A percentile compares a stretch with the other conserved stretches of the same genome.
These are phyloP conservation scores for Lota lota DNA, from an alignment of 2,113 vertebrate species.

Conservation along the genomic window DNA sequence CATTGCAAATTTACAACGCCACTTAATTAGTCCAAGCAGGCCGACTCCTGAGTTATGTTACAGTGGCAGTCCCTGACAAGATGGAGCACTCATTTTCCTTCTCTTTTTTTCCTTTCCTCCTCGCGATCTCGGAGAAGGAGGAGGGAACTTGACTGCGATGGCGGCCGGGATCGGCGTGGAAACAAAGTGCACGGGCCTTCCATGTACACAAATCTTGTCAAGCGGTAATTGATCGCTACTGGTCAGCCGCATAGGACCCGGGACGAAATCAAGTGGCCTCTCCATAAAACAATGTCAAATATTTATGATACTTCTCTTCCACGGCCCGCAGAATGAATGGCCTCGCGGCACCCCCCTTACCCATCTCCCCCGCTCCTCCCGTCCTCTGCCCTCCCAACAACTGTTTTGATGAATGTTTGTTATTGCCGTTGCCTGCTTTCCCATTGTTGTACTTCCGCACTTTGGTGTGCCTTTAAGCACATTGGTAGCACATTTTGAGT, in stretches of 20 bases:
- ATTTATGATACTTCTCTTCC: slow-evolving; percentile 80
- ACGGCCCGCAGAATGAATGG: slow-evolving; percentile 71
- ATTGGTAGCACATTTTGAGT: too few relatives aligned
- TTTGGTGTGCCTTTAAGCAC: too few relatives aligned
- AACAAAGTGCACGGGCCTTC: slow-evolving; percentile 67
- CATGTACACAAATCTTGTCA: slow-evolving; percentile 73
- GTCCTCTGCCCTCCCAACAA: slow-evolving; percentile 15
- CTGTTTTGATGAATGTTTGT: slow-evolving; percentile 77
- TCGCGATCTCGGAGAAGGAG: slow-evolving; percentile 64
- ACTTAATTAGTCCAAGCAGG: slow-evolving; percentile 2
- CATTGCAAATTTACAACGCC: slow-evolving; percentile 14
- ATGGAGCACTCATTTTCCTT: slow-evolving; percentile 45
- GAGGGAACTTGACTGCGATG: slow-evolving; percentile 56
- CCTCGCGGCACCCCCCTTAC: slow-evolving; percentile 48
- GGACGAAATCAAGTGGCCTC: slow-evolving; percentile 77
- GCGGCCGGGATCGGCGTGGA: slow-evolving; percentile 45
- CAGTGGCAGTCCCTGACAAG: slow-evolving; percentile 43
- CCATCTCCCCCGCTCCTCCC: too few relatives aligned
- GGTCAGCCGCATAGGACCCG: slow-evolving; percentile 70
- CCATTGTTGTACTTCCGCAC: slow-evolving; percentile 52
- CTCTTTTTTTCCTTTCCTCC: not conserved
- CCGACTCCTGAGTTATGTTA: slow-evolving; percentile 43
- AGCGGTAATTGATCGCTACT: slow-evolving; percentile 74
- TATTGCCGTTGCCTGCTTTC: slow-evolving; percentile 65
- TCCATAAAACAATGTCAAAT: slow-evolving; percentile 81